Base-by-base conservation (phyloP, 2,888 invertebrate species). In the Brachyptera putata region DNA sequence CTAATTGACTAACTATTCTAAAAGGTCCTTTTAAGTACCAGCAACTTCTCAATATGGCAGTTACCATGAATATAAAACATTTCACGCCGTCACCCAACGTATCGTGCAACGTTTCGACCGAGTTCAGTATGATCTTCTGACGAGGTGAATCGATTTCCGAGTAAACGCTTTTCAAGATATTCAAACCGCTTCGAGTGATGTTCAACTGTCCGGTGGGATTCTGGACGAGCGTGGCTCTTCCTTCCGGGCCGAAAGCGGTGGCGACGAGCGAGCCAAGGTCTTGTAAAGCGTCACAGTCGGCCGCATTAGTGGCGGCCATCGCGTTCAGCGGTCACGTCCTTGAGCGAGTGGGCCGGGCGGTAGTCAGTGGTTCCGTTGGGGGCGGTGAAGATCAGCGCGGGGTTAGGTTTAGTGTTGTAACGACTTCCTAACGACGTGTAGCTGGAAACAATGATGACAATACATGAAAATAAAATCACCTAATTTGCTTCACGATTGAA, bases 351-450 rank as follows among this genome's bases (percentile, higher is more conserved):
- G 1, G 94, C 94, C 0, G 92, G 89, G 36, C 79, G 76, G 74
- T 88, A 91, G 24, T 73, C 67, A 60, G 74, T 73, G 62, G 69
- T 72, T 36, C 75, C 83, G 69, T 72, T 74, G 24, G 67, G 61
- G 68, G 83, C 80, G 14, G 73, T 72, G 65, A 75, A 77, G 37
- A 78, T 76, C 60, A 94, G 76, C 36, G 83, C 77, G 0, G 90
- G 88, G 78, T 96, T 95, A 1, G 84, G 88, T 63, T 81, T 74
- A 0, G 95, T 95, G 73, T 93, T 92, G 39, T 81, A 78, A 62
- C 81, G 80, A 71, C 87, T 87, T 55, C 95, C 96, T 67, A 96
- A 79, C 25, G 95, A 96, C 0, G 95, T 95, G 72, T 89, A 95
- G 39, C 87, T 87, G 74, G 3, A 70, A 70, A 56, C 37, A 57